A percentile compares a stretch with the other conserved stretches of the same genome.
These are phyloP conservation scores for Volucella inflata DNA, from an alignment of 2,888 invertebrate species.

Conservation along the genomic window DNA sequence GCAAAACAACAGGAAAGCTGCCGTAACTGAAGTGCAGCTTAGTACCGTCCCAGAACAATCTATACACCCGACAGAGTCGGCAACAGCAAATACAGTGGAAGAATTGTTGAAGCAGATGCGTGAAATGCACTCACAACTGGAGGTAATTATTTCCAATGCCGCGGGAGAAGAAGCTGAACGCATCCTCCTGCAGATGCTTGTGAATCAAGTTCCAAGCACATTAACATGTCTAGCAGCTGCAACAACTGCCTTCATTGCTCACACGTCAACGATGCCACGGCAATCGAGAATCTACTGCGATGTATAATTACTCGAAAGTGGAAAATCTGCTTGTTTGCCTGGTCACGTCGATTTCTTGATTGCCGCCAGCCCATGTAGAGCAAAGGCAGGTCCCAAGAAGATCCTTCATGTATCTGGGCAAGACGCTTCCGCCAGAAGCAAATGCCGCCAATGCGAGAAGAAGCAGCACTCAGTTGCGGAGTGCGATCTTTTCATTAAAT, in stretches of 20 bases:
- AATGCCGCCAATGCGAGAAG: conserved; percentile 35
- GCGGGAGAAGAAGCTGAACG: conserved; percentile 31
- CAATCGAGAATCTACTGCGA: no score
- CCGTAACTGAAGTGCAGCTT: conserved; percentile 21
- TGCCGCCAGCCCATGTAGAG: conserved; percentile 3
- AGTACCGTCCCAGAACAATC: conserved; percentile 6
- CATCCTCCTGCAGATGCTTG: conserved; percentile 10
- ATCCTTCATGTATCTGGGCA: conserved; percentile 4
- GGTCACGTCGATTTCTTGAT: conserved; percentile 15
- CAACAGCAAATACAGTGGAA: background rate
- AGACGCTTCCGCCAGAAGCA: conserved; percentile 29
- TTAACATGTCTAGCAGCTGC: conserved; percentile 25
- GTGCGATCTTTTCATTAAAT: conserved; percentile 29
- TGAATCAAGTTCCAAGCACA: conserved; percentile 19
- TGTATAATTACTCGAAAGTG: no score
- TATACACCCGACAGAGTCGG: background rate
- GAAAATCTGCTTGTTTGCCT: conserved; percentile 17
- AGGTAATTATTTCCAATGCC: conserved; percentile 17
- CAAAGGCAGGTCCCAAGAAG: conserved; percentile 8
- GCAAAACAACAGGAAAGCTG: conserved; percentile 5
- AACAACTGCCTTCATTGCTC: conserved; percentile 12
- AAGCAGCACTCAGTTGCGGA: conserved; percentile 39
- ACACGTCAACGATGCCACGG: conserved; percentile 18
- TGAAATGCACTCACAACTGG: no score
- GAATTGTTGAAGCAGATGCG: conserved; percentile 3